Evolutionary conservation across 2,113 vertebrate species (phyloP), one percentile per base, ranked within the genome.

Genomic region (Phaethornis superciliosus): DNA sequence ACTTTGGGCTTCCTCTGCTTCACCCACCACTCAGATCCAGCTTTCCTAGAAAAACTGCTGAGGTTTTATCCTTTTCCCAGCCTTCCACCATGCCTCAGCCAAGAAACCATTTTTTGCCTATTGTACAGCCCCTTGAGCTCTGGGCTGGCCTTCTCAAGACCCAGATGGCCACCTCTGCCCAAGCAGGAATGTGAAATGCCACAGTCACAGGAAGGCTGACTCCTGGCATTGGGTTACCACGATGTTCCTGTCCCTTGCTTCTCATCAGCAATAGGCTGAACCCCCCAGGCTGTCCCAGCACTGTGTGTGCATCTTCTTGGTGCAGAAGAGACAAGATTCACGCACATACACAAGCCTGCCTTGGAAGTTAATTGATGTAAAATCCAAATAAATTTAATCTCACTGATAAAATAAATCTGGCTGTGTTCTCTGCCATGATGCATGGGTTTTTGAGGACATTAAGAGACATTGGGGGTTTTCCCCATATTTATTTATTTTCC

Each of bases 391-490:
- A 55, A 46, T 35, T 55, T 68, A n/a, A n/a, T 30, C 22, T 68
- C 30, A 7, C 52, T 35, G 78, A 27, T 78, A 23, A 30, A 75
- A 42, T 23, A 30, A 59, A 13, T 15, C 52, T 15, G 65, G 28
- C 52, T 82, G 12, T 37, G 18, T 30, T 81, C 27, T 30, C 40
- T 70, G 44, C 9, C 52, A 40, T 22, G 28, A 18, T 24, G 18
- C 1, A 0, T 6, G 22, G 56, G n/a, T 2, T n/a, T 87, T 30
- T 40, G 40, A 86, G 69, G 46, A 24, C 46, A 17, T 42, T 14
- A 52, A 87, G 32, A 79, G 84, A 51, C 16, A 10, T 0, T 10
- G 46, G 12, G 13, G 1, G 1, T 0, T 6, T 17, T 15, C 1
- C 23, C 32, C 13, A 0, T 47, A 12, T 88, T 91, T 87, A 32